phyloP scores from a whole-genome alignment of 2,888 invertebrate species.

The Unio delphinus region DNA sequence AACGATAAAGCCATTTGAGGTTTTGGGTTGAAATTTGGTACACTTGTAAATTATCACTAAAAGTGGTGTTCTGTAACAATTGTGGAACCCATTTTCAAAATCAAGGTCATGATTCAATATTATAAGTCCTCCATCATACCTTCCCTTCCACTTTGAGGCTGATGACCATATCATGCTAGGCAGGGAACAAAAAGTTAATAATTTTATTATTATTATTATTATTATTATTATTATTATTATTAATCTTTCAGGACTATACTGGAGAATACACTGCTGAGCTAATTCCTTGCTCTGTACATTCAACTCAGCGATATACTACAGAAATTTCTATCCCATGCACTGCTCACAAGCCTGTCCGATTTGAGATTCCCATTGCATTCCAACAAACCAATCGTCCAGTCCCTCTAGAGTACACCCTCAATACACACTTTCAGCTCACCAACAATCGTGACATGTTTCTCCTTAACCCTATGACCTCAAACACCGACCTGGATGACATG shows the following conservation, averaged over 20 bases:
- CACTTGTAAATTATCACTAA: too few species aligned
- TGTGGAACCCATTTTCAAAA: too few species aligned
- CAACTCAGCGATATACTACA: constrained; percentile 55
- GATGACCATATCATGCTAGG: too few species aligned
- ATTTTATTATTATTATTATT: constrained; percentile 18
- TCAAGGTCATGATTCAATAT: too few species aligned
- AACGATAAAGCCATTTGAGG: too few species aligned
- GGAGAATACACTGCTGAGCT: constrained; percentile 70
- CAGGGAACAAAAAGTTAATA: too few species aligned
- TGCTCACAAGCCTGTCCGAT: constrained; percentile 62
- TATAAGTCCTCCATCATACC: too few species aligned
- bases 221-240: too few species aligned
- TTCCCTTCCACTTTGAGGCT: too few species aligned
- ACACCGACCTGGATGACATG: constrained; percentile 50
- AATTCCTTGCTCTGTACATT: constrained; percentile 68
- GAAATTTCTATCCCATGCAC: constrained; percentile 58
- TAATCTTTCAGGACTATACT: constrained; percentile 67
- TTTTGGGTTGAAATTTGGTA: too few species aligned
- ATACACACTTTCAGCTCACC: constrained; percentile 70
- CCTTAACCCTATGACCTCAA: constrained; percentile 49
- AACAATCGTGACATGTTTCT: constrained; percentile 68
- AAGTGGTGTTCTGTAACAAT: too few species aligned
- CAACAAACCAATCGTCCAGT: constrained; percentile 71
- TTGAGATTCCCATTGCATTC: constrained; percentile 69
- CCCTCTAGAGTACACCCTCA: constrained; percentile 70